phyloP scores from a whole-genome alignment of 2,113 vertebrate genomes.

The Pristiophorus japonicus region DNA sequence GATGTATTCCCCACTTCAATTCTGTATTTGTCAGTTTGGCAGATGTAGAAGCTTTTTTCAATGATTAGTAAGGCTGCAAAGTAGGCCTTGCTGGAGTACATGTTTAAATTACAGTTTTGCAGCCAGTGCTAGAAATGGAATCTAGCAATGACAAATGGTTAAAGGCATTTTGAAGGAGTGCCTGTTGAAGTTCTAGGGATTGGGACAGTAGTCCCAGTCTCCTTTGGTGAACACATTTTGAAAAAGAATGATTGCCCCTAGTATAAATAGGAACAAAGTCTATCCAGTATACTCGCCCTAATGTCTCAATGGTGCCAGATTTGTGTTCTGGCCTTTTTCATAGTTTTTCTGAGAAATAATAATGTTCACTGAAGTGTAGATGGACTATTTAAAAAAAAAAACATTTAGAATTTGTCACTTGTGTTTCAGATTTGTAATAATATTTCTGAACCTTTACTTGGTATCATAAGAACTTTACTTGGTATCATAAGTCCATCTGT shows the following conservation, averaged over 20 bases:
- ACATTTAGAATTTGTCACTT: neutral
- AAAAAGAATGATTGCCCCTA: neutral
- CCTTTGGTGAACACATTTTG: neutral
- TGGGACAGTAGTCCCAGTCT: neutral
- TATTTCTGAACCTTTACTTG: neutral
- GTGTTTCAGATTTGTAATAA: neutral
- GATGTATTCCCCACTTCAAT: neutral
- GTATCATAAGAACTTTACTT: too few species aligned
- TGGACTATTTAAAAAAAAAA: neutral
- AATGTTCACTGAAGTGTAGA: neutral
- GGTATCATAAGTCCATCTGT: neutral
- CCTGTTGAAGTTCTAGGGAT: neutral
- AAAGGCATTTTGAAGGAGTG: neutral
- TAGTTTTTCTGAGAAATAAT: neutral
- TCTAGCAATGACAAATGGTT: neutral
- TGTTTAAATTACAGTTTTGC: neutral
- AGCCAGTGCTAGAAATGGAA: neutral
- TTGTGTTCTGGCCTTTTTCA: neutral
- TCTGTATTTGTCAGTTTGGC: neutral
- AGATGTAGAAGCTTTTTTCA: neutral
- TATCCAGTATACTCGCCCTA: neutral
- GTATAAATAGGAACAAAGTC: neutral
- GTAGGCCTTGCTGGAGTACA: neutral
- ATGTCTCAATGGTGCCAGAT: neutral
- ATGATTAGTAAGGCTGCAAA: neutral